These are phyloP conservation scores for Allygus modestus DNA, from an alignment of 2,888 invertebrate genomes.

Conservation along the genomic window DNA sequence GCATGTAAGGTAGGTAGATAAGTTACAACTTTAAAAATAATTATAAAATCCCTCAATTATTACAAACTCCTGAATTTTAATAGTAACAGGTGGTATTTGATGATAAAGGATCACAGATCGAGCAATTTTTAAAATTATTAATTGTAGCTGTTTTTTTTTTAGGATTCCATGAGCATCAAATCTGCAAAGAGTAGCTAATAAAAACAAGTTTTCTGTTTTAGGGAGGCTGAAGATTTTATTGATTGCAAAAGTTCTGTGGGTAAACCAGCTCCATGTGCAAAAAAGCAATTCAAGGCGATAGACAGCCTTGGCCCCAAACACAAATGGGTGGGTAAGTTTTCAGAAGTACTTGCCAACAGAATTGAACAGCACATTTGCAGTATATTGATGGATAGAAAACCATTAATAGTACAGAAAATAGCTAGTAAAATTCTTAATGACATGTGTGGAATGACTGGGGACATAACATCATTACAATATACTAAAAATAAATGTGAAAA, in stretches of 20 bases:
- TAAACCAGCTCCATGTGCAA: constrained; percentile 18
- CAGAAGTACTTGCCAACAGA: constrained; percentile 64
- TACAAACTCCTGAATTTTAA: too few species aligned
- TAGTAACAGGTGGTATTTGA: too few species aligned
- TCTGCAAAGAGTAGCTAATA: too few species aligned
- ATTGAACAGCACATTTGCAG: constrained; percentile 66
- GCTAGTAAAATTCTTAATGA: constrained; percentile 64
- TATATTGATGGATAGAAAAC: constrained; percentile 64
- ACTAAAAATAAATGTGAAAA: constrained; percentile 66
- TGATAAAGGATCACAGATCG: too few species aligned
- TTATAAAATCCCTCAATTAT: too few species aligned
- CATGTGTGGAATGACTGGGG: constrained; percentile 66
- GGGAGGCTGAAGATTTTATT: constrained; percentile 57
- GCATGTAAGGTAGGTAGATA: too few species aligned
- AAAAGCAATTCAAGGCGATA: constrained; percentile 11
- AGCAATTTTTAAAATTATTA: too few species aligned
- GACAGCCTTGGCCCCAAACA: constrained; percentile 56
- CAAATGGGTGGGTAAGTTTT: constrained; percentile 67
- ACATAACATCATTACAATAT: constrained; percentile 62
- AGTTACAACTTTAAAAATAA: too few species aligned
- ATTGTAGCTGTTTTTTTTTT: too few species aligned
- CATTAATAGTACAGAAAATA: constrained; percentile 63
- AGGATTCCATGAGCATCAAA: too few species aligned
- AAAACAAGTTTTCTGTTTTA: neutral
- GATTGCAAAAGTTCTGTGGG: constrained; percentile 30